Conservation (phyloP, 2,113 vertebrate genomes). For the Lasiurus borealis region DNA sequence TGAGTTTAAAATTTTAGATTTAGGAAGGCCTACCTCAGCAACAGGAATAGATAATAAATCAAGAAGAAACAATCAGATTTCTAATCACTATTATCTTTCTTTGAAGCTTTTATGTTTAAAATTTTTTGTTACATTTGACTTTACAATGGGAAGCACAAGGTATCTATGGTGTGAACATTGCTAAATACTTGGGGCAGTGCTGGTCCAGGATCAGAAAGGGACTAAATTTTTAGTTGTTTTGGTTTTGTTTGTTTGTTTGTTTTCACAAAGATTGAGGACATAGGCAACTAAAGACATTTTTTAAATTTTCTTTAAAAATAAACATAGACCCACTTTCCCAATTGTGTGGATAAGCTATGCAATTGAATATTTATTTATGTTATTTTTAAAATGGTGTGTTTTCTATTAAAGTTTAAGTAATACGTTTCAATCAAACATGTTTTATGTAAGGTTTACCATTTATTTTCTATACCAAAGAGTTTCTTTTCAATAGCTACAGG, state of each 20-base stretch:
- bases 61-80: not conserved
- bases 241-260: too few species aligned
- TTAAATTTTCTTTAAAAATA: not conserved
- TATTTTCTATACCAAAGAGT: not conserved
- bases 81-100: not conserved
- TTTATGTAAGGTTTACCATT: not conserved
- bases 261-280: not conserved
- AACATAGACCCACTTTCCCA: not conserved
- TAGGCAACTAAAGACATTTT: not conserved
- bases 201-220: not conserved
- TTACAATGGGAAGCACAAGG: not conserved
- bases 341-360: not conserved
- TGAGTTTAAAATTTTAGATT: not conserved
- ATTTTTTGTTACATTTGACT: not conserved
- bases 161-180: not conserved
- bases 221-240: not conserved
- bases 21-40: not conserved
- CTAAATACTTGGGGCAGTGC: not conserved
- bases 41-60: not conserved
- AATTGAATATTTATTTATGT: not conserved
- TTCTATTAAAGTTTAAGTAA: not conserved
- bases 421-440: not conserved
- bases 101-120: not conserved
- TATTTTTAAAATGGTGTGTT: not conserved
- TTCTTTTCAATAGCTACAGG: not conserved